Base-by-base conservation (phyloP, 2,113 vertebrate species). In the Corydoras sp. region DNA sequence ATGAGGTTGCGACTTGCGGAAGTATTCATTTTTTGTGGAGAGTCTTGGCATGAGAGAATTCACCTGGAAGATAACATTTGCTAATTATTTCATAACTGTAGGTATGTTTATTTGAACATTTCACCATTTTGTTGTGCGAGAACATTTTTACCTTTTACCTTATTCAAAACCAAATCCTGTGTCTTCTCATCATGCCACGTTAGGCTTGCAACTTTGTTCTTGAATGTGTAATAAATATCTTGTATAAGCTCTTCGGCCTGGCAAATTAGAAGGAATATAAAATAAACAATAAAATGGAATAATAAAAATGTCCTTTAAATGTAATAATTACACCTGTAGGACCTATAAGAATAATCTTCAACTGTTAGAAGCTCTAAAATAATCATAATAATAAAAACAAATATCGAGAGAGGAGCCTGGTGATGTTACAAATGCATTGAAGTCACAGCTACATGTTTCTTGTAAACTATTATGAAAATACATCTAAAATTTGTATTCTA, bases 181-280 rank as follows among this genome's bases (percentile, higher is more conserved):
- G 80, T 58, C 13, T 58, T 75, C 29, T 75, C 30, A 69, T 90
- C 77, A 11, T 43, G 79, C 90, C 85, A 86, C 15, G 62, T 75
- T 12, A 88, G 75, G n/a, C 77, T 71, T 9, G 63, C 65, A 55
- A 89, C 56, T 76, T 84, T 86, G 13, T 79, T 82, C 69, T 88
- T 85, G 58, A 90, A 70, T 58, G 85, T 74, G 54, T 82, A 80
- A 62, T 85, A 85, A 0, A 89, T 75, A 51, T 86, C 81, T 60
- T 81, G 58, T 51, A 88, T 78, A 35, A 90, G 68, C 66, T 86
- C 80, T 14, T 86, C 83, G 63, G 80, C 85, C 90, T 91, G 81
- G 75, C 8, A 80, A 51, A 9, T 24, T 56, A 24, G 58, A 14
- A 30, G 13, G 8, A 51, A 31, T 15, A 4, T 49, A 4, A 43